Percentiles rank a stretch among this genome's conserved stretches.
These are phyloP conservation scores for Platyrinchus mystaceus DNA, from an alignment of 2,797 vertebrate species.

Conservation along the genomic window DNA sequence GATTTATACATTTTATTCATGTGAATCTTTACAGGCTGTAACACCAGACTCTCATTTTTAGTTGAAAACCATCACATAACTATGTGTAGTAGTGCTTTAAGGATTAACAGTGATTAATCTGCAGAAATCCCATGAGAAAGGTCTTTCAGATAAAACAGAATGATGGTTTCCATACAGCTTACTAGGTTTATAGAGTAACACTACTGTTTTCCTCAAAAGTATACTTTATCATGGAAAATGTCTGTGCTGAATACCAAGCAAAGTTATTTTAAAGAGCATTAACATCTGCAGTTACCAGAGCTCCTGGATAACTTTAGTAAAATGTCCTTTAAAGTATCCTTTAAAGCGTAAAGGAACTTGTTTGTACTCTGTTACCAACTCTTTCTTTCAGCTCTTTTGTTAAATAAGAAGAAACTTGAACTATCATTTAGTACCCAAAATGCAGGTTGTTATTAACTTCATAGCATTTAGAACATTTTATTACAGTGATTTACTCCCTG, in stretches of 20 bases:
- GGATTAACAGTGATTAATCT: conserved; percentile 14
- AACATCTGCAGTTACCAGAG: neutral
- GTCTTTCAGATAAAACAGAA: neutral
- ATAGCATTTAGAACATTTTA: neutral
- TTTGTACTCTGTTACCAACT: neutral
- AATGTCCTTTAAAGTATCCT: neutral
- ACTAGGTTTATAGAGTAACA: neutral
- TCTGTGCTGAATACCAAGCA: neutral
- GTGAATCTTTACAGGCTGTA: neutral
- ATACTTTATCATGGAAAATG: neutral
- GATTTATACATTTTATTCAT: conserved; percentile 40
- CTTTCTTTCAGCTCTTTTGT: neutral
- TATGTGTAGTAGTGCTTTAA: neutral
- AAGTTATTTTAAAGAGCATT: neutral
- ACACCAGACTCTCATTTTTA: neutral
- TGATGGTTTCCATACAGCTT: neutral
- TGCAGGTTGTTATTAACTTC: neutral
- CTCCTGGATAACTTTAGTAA: neutral
- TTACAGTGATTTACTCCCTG: neutral
- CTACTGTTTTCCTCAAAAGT: neutral
- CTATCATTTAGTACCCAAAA: neutral
- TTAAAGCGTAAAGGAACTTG: neutral
- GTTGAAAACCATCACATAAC: neutral
- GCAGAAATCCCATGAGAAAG: neutral
- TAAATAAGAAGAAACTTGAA: neutral